phyloP scores from a whole-genome alignment of 2,888 invertebrate species.

The Noctua pronuba region DNA sequence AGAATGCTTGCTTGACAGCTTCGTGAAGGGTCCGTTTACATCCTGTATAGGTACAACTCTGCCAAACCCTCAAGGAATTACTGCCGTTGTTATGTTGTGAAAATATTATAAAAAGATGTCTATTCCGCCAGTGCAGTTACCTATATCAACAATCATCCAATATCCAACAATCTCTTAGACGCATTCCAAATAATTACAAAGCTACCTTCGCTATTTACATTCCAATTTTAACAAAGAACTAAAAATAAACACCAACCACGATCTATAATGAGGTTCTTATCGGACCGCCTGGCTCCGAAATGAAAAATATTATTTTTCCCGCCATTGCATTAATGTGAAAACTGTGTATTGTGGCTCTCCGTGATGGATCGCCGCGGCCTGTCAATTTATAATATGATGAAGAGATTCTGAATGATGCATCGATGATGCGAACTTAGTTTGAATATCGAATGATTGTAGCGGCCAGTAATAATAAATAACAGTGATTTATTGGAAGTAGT shows the following conservation, averaged over 20 bases:
- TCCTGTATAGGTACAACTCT: too few relatives aligned
- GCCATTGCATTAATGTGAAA: conserved; percentile 83
- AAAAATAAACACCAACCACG: conserved; percentile 56
- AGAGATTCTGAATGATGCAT: conserved; percentile 81
- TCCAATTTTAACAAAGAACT: background rate
- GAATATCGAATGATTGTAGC: conserved; percentile 46
- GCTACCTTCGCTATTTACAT: background rate
- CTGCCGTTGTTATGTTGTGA: too few relatives aligned
- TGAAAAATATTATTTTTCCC: conserved; percentile 79
- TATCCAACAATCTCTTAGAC: background rate
- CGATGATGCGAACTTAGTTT: conserved; percentile 58
- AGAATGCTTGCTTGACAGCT: too few relatives aligned
- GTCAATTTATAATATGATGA: conserved; percentile 77
- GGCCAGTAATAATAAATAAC: conserved; percentile 28
- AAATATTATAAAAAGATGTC: too few relatives aligned
- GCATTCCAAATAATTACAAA: background rate
- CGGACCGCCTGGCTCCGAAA: conserved; percentile 65
- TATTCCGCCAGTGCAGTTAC: too few relatives aligned
- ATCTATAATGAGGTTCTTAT: conserved; percentile 80
- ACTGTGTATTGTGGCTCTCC: conserved; percentile 82
- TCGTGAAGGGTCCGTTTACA: too few relatives aligned
- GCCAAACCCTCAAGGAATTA: too few relatives aligned
- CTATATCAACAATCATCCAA: background rate
- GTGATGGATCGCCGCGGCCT: conserved; percentile 79
- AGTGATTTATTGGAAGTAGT: conserved; percentile 26